Conservation (phyloP, 1,140 invertebrate genomes). For the Triops cancriformis region DNA sequence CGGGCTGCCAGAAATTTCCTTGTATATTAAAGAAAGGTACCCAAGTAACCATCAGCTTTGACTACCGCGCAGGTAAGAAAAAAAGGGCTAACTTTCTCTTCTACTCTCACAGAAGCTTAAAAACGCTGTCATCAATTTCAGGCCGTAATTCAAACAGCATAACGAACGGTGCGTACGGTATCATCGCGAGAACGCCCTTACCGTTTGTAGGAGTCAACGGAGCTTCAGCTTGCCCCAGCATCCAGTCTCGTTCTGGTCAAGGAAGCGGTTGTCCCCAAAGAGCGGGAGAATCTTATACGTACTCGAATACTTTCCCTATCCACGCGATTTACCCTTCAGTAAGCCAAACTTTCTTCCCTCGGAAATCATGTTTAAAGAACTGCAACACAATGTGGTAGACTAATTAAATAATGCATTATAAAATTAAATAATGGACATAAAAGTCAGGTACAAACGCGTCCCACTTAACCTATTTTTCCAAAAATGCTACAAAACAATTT, state of each 20-base stretch:
- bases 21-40: conserved; percentile 32
- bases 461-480: not conserved
- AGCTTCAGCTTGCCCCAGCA: conserved; percentile 31
- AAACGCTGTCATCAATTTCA: too few species aligned
- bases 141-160: conserved; percentile 22
- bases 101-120: too few species aligned
- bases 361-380: too few species aligned
- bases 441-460: not conserved
- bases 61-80: conserved; percentile 32
- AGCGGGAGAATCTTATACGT: conserved; percentile 31
- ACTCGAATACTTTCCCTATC: conserved; percentile 34
- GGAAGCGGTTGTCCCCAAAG: conserved; percentile 29
- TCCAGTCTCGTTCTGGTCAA: conserved; percentile 25
- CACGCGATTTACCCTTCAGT: conserved; percentile 33
- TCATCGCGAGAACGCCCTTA: conserved; percentile 32
- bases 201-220: conserved; percentile 34
- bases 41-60: conserved; percentile 31
- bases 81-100: not conserved
- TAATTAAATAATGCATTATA: too few species aligned
- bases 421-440: not conserved
- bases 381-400: too few species aligned
- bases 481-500: too few species aligned
- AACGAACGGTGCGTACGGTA: conserved; percentile 32
- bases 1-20: conserved; percentile 31
- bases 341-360: not conserved